Evolutionary conservation across 1,140 invertebrate genomes (phyloP), one percentile per base, ranked within the genome.

Genomic region (Psix sp.): DNA sequence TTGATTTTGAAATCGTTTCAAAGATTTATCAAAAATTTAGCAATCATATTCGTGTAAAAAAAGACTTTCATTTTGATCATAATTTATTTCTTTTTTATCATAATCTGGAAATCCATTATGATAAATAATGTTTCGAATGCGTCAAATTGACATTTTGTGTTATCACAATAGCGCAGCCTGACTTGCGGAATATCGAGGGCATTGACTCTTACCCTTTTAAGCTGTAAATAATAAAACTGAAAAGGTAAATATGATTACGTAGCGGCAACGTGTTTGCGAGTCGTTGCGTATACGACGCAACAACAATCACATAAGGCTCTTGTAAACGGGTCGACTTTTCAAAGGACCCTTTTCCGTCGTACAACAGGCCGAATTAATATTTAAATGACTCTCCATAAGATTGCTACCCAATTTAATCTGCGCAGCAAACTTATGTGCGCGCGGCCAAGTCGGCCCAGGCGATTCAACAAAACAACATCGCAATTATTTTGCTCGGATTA

Each of bases 161-260:
- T 3, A 3, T 9, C n/a, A 48, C 15, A 57, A 70, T 49, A 26
- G 16, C 46, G 49, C 26, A 36, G 15, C 18, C 29, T 63, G 52
- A 36, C 46, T 56, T 54, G 48, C 35, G 24, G 24, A 62, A 62
- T 54, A 45, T 60, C 35, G 26, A 46, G 49, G 24, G 42, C 49
- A 67, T 67, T 45, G 56, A 68, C 68, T 63, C 45, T 62, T 43
- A 70, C 60, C 65, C 67, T 66, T 77, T 66, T 48, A 31, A 15
- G 62, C 33, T 57, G 66, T 79, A 74, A 79, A 79, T 79, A 79
- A 79, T 79, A 75, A 79, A 79, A 75, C 57, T 56, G 65, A 75
- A 74, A 79, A 77, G 77, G 77, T 79, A 79, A 79, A 79, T 79
- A 79, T 79, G 77, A 79, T 79, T 79, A 79, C 52, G 46, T 29